A percentile compares a stretch with the other conserved stretches of the same genome.
Evolutionary conservation across 2,113 vertebrate species (phyloP).

Genomic region (Hippocampus comes): DNA sequence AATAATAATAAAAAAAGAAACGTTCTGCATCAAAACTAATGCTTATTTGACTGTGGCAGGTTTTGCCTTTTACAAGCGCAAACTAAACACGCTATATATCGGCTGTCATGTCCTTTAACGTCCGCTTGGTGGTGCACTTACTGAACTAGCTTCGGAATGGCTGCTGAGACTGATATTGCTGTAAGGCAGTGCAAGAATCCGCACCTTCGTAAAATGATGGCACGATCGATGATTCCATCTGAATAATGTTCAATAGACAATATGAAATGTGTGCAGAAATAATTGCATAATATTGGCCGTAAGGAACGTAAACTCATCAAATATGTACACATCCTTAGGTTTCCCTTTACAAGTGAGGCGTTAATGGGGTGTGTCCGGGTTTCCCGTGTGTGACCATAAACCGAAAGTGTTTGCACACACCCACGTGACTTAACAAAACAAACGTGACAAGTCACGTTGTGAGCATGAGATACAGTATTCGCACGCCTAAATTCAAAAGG

Average conservation of each 20-base stretch:
- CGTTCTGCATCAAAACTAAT: not conserved
- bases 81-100: not conserved
- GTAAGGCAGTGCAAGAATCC: not conserved
- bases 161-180: not conserved
- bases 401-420: not conserved
- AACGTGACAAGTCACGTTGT: not conserved
- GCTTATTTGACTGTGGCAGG: not conserved
- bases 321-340: not conserved
- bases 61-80: too few relatives aligned
- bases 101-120: not conserved
- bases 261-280: not conserved
- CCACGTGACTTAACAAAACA: not conserved
- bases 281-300: not conserved
- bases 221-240: not conserved
- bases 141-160: not conserved
- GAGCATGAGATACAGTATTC: not conserved
- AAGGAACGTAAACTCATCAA: too few relatives aligned
- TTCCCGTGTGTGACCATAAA: not conserved
- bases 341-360: not conserved
- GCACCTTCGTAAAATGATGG: not conserved
- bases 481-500: not conserved
- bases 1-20: too few relatives aligned
- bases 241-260: not conserved
- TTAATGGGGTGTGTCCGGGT: not conserved
- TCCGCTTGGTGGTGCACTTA: conserved; percentile 31